phyloP scores from a whole-genome alignment of 2,888 invertebrate genomes.

The Sinotaia quadrata region DNA sequence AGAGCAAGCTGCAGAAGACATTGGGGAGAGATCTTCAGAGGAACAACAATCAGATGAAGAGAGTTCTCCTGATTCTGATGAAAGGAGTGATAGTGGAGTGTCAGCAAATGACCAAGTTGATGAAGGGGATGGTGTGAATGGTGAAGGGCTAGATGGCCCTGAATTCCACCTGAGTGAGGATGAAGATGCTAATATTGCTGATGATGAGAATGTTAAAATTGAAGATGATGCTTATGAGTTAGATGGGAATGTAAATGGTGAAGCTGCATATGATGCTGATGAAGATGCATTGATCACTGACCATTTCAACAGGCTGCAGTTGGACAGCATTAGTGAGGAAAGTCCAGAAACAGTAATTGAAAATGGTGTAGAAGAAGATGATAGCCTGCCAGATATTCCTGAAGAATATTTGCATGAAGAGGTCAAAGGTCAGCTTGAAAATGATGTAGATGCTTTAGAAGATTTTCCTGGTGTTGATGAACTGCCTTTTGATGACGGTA shows the following conservation, averaged over 20 bases:
- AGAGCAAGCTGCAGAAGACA: slow-evolving; percentile 23
- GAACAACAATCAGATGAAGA: slow-evolving; percentile 6
- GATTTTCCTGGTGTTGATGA: not conserved
- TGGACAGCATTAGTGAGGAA: too few relatives aligned
- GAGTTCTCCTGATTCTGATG: not conserved
- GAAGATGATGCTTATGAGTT: too few relatives aligned
- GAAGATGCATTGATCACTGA: too few relatives aligned
- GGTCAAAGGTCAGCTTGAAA: too few relatives aligned
- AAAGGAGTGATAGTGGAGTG: not conserved
- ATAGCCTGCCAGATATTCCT: too few relatives aligned
- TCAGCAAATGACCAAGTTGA: not conserved
- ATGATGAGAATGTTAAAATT: slow-evolving; percentile 2
- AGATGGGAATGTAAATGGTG: too few relatives aligned
- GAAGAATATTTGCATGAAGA: too few relatives aligned
- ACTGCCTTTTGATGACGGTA: not conserved
- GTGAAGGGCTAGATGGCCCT: slow-evolving; percentile 16
- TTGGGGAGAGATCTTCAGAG: slow-evolving; percentile 9
- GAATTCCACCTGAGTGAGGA: not conserved
- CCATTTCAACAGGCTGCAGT: too few relatives aligned
- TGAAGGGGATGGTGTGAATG: not conserved
- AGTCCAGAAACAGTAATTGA: too few relatives aligned
- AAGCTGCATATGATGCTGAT: too few relatives aligned
- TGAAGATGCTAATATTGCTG: slow-evolving; percentile 16
- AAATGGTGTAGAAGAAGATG: too few relatives aligned
- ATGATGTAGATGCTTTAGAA: slow-evolving; percentile 4